These are phyloP conservation scores for Psix sp. DNA, from an alignment of 1,140 invertebrate genomes.

Conservation along the genomic window DNA sequence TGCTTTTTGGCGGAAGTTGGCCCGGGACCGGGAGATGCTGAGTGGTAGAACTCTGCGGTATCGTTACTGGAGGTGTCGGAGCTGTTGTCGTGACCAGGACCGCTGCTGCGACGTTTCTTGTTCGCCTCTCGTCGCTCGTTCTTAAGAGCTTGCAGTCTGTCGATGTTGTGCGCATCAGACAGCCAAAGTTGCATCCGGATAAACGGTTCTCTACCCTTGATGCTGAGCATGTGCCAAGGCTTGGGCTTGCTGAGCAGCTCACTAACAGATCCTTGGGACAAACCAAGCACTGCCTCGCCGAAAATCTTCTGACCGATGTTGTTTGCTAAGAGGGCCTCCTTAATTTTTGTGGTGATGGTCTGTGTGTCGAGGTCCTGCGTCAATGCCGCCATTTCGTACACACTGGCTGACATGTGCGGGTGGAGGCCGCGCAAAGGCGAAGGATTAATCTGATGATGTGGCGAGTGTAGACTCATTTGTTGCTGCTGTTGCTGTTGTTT, in stretches of 20 bases:
- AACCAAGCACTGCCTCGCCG: conserved; percentile 95
- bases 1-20: conserved; percentile 91
- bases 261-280: conserved; percentile 97
- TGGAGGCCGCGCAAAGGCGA: conserved; percentile 84
- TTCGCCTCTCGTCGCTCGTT: conserved; percentile 93
- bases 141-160: conserved; percentile 89
- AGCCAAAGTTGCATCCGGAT: conserved; percentile 99
- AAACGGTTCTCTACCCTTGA: conserved; percentile 98
- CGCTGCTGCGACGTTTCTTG: conserved; percentile 88
- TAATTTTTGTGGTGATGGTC: conserved; percentile 97
- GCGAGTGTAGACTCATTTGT: conserved; percentile 78
- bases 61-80: conserved; percentile 92
- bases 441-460: conserved; percentile 80
- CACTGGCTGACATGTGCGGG: conserved; percentile 89
- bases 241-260: conserved; percentile 98
- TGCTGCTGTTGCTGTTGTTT: conserved; percentile 82
- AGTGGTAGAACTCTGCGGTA: conserved; percentile 92
- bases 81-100: conserved; percentile 89
- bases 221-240: conserved; percentile 99
- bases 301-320: conserved; percentile 99
- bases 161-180: conserved; percentile 94
- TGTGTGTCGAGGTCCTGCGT: conserved; percentile 98
- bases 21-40: conserved; percentile 86
- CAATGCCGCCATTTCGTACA: conserved; percentile 97
- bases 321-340: conserved; percentile 96